Conservation (phyloP, 2,113 vertebrate species). For the Brevimyrus niger region DNA sequence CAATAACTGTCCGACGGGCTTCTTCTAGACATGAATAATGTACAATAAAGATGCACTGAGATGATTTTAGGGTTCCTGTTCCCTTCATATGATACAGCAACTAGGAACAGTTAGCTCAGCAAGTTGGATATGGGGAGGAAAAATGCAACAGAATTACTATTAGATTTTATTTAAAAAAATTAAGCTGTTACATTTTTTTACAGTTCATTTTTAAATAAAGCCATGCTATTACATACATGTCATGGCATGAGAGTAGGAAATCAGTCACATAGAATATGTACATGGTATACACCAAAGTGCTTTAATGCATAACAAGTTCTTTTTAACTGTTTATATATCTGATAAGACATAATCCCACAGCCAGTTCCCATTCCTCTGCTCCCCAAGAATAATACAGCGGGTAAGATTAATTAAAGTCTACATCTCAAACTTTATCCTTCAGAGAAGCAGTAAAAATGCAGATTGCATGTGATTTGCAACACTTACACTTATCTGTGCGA, state of each 20-base stretch:
- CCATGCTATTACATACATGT: slow-evolving; percentile 26
- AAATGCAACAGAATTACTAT: not conserved
- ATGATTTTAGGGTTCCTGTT: not conserved
- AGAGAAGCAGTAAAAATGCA: not conserved
- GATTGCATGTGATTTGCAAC: not conserved
- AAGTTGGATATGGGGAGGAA: not conserved
- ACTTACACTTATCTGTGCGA: not conserved
- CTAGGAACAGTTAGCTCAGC: not conserved
- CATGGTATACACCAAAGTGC: slow-evolving; percentile 13
- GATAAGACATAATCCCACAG: not conserved
- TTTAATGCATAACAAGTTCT: slow-evolving; percentile 7
- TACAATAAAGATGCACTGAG: not conserved
- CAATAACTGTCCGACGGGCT: not conserved
- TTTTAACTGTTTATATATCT: not conserved
- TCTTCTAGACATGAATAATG: not conserved
- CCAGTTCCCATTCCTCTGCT: no score
- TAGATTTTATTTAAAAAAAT: slow-evolving; percentile 24
- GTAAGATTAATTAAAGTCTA: not conserved
- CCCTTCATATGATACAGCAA: not conserved
- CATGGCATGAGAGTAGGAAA: slow-evolving; percentile 19
- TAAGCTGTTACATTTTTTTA: slow-evolving; percentile 16
- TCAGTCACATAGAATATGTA: slow-evolving; percentile 23
- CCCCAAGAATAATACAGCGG: not conserved
- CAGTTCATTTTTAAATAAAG: slow-evolving; percentile 42
- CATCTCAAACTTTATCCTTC: not conserved